Evolutionary conservation across 1,140 invertebrate species (phyloP), one percentile per base, ranked within the genome.

Genomic region (Drosophila sturtevanti): DNA sequence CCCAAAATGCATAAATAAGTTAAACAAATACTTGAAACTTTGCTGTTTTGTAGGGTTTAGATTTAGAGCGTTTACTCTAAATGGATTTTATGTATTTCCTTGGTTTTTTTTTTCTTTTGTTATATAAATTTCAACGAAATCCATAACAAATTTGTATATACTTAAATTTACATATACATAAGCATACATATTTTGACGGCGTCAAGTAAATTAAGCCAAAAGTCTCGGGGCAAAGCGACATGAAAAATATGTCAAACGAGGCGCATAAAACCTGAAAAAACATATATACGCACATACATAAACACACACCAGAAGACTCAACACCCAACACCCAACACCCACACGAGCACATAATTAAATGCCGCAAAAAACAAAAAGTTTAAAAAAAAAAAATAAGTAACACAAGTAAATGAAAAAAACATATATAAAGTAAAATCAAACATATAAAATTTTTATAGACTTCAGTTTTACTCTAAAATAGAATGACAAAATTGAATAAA

Each of bases 321-420:
- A 11, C 10, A 11, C 11, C 24, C 16, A n/a, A 35, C 2, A 60
- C 9, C 41, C 41, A 9, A 11, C 10, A 11, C 11, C 24, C 16
- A n/a, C 54, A 56, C 31, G 14, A 56, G 54, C 54, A 14, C 63
- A 79, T 84, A 85, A 85, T 85, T 85, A 85, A 85, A 74, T 72
- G 67, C 54, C 16, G 38, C 55, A 63, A 63, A 63, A 52, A 80
- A 51, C 16, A 11, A 48, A 48, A 48, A 48, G 41, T 48, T 48
- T 48, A 7, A 2, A 63, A 68, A 16, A 58, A 68, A 37, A 58
- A 62, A 31, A 16, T 41, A 51, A 52, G 31, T 22, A 63, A 67
- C 52, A n/a, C 48, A 64, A 41, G 52, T 38, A 65, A 65, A 65
- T 37, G 11, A 56, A 37, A 64, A 34, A 41, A 54, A 55, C n/a